Evolutionary conservation across 2,797 vertebrate genomes (phyloP), one percentile per base, ranked within the genome.

Genomic region (Triplophysa yarkandensis): DNA sequence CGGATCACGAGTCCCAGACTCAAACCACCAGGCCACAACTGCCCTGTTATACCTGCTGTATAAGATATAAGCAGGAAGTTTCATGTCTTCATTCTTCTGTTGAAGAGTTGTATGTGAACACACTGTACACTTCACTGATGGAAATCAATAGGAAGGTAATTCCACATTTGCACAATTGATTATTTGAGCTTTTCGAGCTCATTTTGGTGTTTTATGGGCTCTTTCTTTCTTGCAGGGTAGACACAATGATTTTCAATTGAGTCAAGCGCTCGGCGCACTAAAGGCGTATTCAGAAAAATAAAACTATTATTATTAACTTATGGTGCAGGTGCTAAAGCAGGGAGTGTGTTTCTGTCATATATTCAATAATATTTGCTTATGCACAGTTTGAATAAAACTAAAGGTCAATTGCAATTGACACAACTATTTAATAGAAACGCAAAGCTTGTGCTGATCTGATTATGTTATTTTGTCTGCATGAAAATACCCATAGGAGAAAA

Each of bases 141-240:
- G 28, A 68, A 68, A 75, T 72, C 65, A 52, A 50, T 69, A 66
- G 36, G 52, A 46, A 69, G 67, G 41, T 77, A 79, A 74, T 77
- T 58, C 62, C 70, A 79, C 43, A 64, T 79, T 78, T 77, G 66
- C 66, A 61, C 74, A 58, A 79, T 74, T 71, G 73, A 83, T 81
- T 81, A 46, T 74, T 71, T 77, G n/a, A 32, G 66, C 65, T 73
- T 54, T 50, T 73, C 63, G 60, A 77, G 52, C 64, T 52, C 44
- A 43, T 77, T 75, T 61, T 62, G 41, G 54, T 63, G 27, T 68
- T 68, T 74, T 68, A 75, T 69, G 34, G 11, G 66, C 32, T 27
- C 57, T 78, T 79, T 64, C 63, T 77, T 70, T 63, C 67, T 60
- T 52, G 32, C 72, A 74, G 65, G 57, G 43, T 75, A 64, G 71